Conservation (phyloP, 2,113 vertebrate genomes). For the Apus apus region DNA sequence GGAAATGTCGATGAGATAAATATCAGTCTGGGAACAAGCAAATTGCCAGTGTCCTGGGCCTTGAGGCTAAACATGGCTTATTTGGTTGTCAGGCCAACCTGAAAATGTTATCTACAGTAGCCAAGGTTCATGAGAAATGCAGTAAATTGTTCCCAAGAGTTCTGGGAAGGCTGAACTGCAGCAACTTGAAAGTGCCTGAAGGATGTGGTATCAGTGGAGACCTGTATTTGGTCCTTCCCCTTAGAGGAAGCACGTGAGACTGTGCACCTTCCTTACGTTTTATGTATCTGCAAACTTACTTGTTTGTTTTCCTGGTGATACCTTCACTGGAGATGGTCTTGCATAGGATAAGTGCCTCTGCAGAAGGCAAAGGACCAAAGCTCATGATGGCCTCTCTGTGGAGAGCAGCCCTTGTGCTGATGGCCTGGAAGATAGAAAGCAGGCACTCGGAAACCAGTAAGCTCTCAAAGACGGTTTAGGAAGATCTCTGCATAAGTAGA, state of each 20-base stretch:
- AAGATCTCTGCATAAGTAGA: conserved; percentile 21
- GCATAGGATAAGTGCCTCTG: background rate
- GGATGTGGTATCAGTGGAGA: background rate
- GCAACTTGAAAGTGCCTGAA: background rate
- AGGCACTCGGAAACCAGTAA: background rate
- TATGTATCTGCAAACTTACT: background rate
- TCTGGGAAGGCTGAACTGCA: conserved; percentile 12
- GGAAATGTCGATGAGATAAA: conserved; percentile 38
- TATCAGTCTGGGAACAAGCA: conserved; percentile 41
- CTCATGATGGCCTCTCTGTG: rapidly evolving
- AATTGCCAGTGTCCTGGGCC: background rate
- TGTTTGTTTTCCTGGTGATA: background rate
- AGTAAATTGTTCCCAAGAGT: conserved; percentile 56
- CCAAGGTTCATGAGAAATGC: conserved; percentile 58
- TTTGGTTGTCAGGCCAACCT: conserved; percentile 65
- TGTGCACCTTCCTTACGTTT: background rate
- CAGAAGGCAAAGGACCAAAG: background rate
- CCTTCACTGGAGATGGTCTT: background rate
- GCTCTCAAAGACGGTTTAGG: background rate
- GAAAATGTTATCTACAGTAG: conserved; percentile 56
- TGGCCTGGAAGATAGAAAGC: conserved; percentile 8
- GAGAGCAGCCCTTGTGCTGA: background rate
- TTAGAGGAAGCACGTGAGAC: background rate
- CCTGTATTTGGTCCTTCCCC: background rate
- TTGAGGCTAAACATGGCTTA: conserved; percentile 56